Percentiles rank a stretch among this genome's conserved stretches.
These are phyloP conservation scores for Operophtera brumata DNA, from an alignment of 2,888 invertebrate genomes.

Conservation along the genomic window DNA sequence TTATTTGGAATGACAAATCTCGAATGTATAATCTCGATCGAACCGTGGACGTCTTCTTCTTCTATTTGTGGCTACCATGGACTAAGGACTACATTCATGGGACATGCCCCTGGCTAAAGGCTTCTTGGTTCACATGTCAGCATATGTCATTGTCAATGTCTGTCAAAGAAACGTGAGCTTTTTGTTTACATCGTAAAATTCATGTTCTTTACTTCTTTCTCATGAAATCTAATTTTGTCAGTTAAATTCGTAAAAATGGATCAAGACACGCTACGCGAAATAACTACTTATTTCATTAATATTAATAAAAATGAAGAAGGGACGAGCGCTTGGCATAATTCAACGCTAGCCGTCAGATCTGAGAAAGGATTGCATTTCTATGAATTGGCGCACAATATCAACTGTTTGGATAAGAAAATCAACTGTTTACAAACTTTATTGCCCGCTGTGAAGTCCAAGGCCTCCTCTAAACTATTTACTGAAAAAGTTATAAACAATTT, in stretches of 20 bases:
- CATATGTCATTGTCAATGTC: constrained; percentile 7
- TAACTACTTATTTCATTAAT: constrained; percentile 47
- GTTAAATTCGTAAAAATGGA: constrained; percentile 38
- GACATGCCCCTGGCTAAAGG: too few relatives aligned
- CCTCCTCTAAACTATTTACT: constrained; percentile 49
- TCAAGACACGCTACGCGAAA: constrained; percentile 49
- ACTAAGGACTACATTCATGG: too few relatives aligned
- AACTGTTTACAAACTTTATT: constrained; percentile 52
- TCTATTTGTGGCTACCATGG: too few relatives aligned
- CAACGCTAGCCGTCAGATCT: constrained; percentile 48
- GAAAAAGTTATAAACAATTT: constrained; percentile 40
- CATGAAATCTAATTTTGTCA: background rate
- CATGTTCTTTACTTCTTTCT: background rate
- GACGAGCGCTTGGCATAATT: constrained; percentile 51
- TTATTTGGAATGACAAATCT: too few relatives aligned
- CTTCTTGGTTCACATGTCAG: constrained; percentile 7
- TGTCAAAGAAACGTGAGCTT: too few relatives aligned
- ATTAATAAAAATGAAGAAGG: constrained; percentile 54
- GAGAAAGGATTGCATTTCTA: constrained; percentile 57
- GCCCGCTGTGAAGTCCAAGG: constrained; percentile 48
- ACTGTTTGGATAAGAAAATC: constrained; percentile 57
- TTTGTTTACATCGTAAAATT: background rate
- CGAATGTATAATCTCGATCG: too few relatives aligned
- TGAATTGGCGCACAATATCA: constrained; percentile 52
- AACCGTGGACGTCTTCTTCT: too few relatives aligned